Conservation (phyloP, 2,113 vertebrate species). For the Onychostoma macrolepis region DNA sequence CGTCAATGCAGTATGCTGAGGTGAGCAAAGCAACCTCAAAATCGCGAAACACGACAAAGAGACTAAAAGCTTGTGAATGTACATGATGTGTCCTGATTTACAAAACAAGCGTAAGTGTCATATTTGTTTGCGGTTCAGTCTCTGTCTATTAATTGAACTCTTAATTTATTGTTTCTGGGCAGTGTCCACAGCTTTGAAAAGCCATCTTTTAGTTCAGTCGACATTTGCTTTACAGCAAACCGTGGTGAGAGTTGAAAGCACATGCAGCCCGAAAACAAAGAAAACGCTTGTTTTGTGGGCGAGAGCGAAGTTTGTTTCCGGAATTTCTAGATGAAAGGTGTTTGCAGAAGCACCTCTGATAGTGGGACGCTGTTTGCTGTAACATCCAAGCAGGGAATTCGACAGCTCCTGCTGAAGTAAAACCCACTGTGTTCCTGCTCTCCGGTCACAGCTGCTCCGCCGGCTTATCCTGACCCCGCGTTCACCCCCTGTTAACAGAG, state of each 20-base stretch:
- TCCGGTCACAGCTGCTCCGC: constrained; percentile 22
- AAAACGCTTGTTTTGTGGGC: constrained; percentile 37
- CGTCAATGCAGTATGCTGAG: constrained; percentile 74
- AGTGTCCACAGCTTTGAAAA: not conserved
- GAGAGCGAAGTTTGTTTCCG: constrained; percentile 44
- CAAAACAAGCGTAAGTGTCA: constrained; percentile 71
- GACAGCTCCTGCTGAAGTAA: constrained; percentile 77
- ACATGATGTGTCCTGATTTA: constrained; percentile 80
- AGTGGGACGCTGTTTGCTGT: constrained; percentile 81
- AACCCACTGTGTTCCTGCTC: constrained; percentile 52
- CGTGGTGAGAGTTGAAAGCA: constrained; percentile 3
- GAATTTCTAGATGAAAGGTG: constrained; percentile 58
- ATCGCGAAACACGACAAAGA: constrained; percentile 78
- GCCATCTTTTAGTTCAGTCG: not conserved
- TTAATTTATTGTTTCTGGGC: constrained; percentile 50
- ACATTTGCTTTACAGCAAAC: not conserved
- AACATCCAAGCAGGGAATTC: constrained; percentile 83
- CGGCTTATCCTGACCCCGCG: constrained; percentile 59
- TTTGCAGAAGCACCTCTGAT: constrained; percentile 72
- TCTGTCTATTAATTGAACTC: constrained; percentile 50
- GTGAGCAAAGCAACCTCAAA: constrained; percentile 77
- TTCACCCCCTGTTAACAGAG: constrained; percentile 48
- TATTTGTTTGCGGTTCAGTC: constrained; percentile 61
- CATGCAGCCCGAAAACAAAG: constrained; percentile 45
- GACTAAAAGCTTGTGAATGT: constrained; percentile 87